A percentile compares a stretch with the other conserved stretches of the same genome.
phyloP scores from a whole-genome alignment of 2,797 vertebrate genomes.

The Molothrus ater region DNA sequence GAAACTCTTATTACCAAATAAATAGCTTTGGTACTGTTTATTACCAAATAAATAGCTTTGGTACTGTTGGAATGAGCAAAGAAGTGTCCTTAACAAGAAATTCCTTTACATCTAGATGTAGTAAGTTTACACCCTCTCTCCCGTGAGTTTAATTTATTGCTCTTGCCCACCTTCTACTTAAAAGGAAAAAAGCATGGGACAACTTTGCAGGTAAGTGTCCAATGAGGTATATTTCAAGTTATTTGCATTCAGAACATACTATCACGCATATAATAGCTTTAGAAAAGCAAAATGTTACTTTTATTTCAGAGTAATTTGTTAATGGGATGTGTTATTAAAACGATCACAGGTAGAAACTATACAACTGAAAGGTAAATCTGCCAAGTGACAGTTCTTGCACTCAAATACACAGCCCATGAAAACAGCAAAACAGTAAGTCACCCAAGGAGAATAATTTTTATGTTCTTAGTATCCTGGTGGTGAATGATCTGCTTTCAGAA shows the following conservation, averaged over 20 bases:
- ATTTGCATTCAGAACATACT: not conserved
- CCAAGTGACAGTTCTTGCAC: not conserved
- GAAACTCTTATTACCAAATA: not conserved
- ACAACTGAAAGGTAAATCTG: not conserved
- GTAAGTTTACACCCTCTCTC: not conserved
- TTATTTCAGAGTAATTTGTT: not conserved
- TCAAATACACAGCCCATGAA: not conserved
- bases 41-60: not conserved
- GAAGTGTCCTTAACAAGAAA: not conserved
- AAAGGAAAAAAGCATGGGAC: not conserved
- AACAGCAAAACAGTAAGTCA: not conserved
- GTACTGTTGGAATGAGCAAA: not conserved
- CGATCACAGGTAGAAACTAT: not conserved
- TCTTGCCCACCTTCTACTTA: not conserved
- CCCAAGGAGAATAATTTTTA: not conserved
- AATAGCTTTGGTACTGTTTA: not conserved
- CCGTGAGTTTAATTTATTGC: not conserved
- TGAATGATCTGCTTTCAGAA: not conserved
- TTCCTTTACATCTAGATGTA: not conserved
- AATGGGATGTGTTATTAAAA: not conserved
- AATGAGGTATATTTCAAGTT: not conserved
- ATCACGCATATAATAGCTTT: not conserved
- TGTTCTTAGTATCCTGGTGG: not conserved
- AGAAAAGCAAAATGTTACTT: not conserved
- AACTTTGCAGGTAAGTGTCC: not conserved